phyloP scores from a whole-genome alignment of 2,113 vertebrate genomes.

The Indicator maculatus region DNA sequence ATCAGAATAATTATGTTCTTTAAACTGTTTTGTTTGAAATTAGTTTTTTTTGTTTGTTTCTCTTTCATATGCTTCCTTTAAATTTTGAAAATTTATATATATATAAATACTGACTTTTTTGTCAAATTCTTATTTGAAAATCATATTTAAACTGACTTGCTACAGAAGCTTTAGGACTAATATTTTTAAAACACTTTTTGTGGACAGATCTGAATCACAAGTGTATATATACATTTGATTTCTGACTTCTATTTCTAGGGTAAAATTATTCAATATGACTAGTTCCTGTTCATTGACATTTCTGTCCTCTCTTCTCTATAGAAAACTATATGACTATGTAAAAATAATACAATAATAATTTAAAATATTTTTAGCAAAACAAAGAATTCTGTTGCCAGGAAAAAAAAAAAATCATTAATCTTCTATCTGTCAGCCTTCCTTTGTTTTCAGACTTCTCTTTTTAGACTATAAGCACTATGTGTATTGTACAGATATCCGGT shows the following conservation, averaged over 20 bases:
- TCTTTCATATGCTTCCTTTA: background rate
- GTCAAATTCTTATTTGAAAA: background rate
- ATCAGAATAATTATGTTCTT: background rate
- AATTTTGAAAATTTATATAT: background rate
- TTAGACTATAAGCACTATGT: background rate
- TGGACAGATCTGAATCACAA: background rate
- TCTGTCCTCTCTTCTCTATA: background rate
- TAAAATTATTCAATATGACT: background rate
- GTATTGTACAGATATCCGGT: background rate
- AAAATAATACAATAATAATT: background rate
- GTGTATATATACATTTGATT: background rate
- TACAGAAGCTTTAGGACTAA: background rate
- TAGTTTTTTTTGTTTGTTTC: background rate
- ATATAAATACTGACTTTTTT: accelerated
- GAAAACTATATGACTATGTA: background rate
- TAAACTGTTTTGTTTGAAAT: background rate
- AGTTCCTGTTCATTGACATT: background rate
- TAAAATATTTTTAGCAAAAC: background rate
- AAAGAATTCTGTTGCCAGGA: background rate
- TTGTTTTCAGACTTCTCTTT: slow-evolving; percentile 16
- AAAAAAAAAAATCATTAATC: background rate
- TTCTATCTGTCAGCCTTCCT: background rate
- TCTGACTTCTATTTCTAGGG: background rate
- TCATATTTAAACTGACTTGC: background rate
- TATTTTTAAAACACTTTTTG: background rate